Base-by-base conservation (phyloP, 2,113 vertebrate species). In the Centropus bengalensis region DNA sequence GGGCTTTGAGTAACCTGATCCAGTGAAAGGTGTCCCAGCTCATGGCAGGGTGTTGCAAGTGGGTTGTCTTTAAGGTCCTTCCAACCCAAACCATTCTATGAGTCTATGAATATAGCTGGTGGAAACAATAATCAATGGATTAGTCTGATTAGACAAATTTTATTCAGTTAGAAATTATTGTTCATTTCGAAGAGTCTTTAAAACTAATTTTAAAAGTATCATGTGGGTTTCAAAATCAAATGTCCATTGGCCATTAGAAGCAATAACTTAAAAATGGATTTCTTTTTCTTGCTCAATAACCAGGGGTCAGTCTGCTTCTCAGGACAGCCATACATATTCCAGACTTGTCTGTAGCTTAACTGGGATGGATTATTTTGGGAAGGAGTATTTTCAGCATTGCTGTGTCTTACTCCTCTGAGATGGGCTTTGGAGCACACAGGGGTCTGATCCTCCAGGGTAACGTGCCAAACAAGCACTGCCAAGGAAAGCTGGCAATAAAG, bases 371-470 rank as follows among this genome's bases (percentile, higher is more conserved):
- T 95, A 93, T 94, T 96, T 96, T 91, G 47, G 71, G 87, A 85
- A 94, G 60, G 30, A 80, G 38, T 94, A 85, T 95, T 95, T 95
- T 83, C 42, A 12, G 86, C 73, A 40, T 64, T 14, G 28, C 79
- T 64, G 22, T 1, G 0, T 93, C 33, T 70, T 79, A 30, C 30
- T 87, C 70, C 81, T 89, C 54, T 0, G 3, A 49, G 58, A 66
- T 77, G 60, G 73, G 24, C 74, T 74, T 27, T 62, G 91, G 42
- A 76, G 51, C 55, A 26, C 45, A 11, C 67, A 51, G 44, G 77
- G 33, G 28, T 54, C 80, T 70, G 60, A 38, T 84, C 24, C 55
- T 79, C 36, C 12, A 1, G 12, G 47, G 32, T 69, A 13, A 33
- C 1, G 32, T 80, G 42, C 52, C 67, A 49, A 28, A 45, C 1